Evolutionary conservation across 2,797 vertebrate species (phyloP).

Genomic region (Pipistrellus nathusii): DNA sequence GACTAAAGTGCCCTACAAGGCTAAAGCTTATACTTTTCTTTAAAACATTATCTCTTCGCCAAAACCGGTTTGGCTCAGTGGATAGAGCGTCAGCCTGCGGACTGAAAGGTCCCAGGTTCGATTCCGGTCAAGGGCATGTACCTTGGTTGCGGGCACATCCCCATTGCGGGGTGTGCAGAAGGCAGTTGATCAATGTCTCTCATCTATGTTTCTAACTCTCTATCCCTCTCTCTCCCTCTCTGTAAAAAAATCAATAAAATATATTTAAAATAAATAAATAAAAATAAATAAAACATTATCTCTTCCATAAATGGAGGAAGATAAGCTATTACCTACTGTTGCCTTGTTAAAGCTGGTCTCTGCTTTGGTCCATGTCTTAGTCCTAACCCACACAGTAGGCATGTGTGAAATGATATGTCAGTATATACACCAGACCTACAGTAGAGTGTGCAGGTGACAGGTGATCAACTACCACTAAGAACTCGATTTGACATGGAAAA

Average conservation of each 20-base stretch:
- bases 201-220: too few species aligned
- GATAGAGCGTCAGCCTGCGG: too few species aligned
- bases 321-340: neutral
- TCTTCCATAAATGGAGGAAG: slow-evolving; percentile 9
- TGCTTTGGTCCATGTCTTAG: neutral
- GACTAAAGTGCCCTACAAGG: neutral
- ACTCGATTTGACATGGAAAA: neutral
- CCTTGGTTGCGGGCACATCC: too few species aligned
- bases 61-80: too few species aligned
- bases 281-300: neutral
- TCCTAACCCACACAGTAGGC: neutral
- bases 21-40: slow-evolving; percentile 41
- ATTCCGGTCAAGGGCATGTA: too few species aligned
- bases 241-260: too few species aligned
- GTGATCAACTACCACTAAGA: neutral
- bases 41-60: slow-evolving; percentile 27
- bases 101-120: too few species aligned
- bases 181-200: too few species aligned
- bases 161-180: too few species aligned
- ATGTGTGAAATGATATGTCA: too few species aligned
- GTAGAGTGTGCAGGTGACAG: neutral
- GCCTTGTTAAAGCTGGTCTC: neutral
- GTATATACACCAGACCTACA: fast-evolving
- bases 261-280: neutral
- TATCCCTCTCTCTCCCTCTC: too few species aligned